Base-by-base conservation (phyloP, 2,113 vertebrate species). In the Microtus pennsylvanicus region DNA sequence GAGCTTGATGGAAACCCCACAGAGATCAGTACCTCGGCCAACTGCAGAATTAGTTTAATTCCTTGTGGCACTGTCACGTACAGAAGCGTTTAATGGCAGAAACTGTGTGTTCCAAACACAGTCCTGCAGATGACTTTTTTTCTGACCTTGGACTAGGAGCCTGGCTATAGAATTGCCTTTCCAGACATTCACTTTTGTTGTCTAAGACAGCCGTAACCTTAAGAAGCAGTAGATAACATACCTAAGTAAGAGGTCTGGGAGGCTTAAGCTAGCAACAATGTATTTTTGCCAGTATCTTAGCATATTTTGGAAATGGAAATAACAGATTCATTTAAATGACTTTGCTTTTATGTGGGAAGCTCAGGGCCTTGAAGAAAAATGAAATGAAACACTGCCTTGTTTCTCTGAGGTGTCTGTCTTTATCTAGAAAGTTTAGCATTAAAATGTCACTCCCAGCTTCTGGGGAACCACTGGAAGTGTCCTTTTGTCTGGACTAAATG, bases 381-480 rank as follows among this genome's bases (percentile, higher is more conserved):
- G 76, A 70, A 97, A 96, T 65, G 83, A 93, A 97, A 94, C 63
- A 94, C 13, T 94, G 93, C 12, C 35, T 58, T 5, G 21, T 92
- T 97, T 96, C 72, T 38, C 87, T 87, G 93, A 94, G 87, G 58
- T 93, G 96, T 97, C 6, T 78, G 61, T 10, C 95, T 96, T 5
- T 52, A 90, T 78, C 91, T 93, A 94, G 30, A 89, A 90, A 86
- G 91, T 77, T 78, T 95, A 86, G 90, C 92, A 82, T 96, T 89
- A 69, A 95, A 96, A 97, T 35, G 35, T 19, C 90, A 92, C 87
- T 96, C 87, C 87, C 38, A 96, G 87, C 38, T 67, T 78, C 52
- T 96, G 58, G 70, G 45, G 24, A 94, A 65, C 85, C 78, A 96
- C 83, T 92, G 94, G 94, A 97, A 97, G 86, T 95, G 85, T 2